A percentile compares a stretch with the other conserved stretches of the same genome.
These are phyloP conservation scores for Ceyx erithaca DNA, from an alignment of 2,797 vertebrate species.

Conservation along the genomic window DNA sequence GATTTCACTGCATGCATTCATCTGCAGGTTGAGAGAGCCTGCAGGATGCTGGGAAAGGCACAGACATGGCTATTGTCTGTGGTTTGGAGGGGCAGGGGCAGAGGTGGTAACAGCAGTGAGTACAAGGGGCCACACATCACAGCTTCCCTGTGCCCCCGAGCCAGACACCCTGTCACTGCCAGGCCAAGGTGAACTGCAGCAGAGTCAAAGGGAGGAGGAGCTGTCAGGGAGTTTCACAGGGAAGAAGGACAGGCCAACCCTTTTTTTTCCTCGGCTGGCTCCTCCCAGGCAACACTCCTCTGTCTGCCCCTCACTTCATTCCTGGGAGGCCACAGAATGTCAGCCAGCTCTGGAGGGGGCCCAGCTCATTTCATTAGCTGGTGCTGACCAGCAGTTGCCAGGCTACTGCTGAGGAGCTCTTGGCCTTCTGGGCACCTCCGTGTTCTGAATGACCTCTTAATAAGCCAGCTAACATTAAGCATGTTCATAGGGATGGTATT, in stretches of 20 bases:
- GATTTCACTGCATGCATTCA: background rate
- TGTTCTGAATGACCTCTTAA: background rate
- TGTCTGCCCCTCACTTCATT: background rate
- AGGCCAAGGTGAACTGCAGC: background rate
- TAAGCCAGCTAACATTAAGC: background rate
- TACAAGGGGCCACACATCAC: background rate
- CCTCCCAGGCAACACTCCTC: background rate
- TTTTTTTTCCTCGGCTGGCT: background rate
- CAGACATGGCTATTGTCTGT: background rate
- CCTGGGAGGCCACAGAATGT: background rate
- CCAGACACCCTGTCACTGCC: background rate
- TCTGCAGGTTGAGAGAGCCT: background rate
- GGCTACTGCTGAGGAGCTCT: slow-evolving; percentile 5
- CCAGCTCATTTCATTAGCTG: background rate
- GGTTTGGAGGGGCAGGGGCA: background rate
- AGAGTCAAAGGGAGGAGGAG: background rate
- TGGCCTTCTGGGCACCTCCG: background rate
- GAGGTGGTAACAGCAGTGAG: background rate
- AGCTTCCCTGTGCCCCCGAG: background rate
- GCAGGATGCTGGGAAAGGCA: background rate
- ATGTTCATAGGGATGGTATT: background rate
- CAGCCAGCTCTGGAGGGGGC: background rate
- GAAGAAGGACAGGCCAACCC: background rate
- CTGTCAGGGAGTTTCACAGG: background rate
- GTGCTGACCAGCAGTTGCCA: background rate